Base-by-base conservation (phyloP, 2,113 vertebrate species). In the Brienomyrus brachyistius region DNA sequence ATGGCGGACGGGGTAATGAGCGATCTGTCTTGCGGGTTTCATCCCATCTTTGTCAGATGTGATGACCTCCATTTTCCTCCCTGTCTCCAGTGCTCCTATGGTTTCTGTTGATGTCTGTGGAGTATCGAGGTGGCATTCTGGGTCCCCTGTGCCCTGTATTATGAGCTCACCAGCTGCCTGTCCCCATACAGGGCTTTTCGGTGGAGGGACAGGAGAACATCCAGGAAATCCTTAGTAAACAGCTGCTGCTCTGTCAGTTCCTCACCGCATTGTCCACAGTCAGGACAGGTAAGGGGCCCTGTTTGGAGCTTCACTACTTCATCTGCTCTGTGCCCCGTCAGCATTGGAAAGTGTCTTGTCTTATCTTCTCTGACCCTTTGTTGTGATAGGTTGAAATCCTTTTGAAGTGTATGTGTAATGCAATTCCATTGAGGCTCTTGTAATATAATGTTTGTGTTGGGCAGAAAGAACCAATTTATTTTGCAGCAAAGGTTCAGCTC, bases 181-280 rank as follows among this genome's bases (percentile, higher is more conserved):
- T 45, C 27, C 56, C 27, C 86, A 92, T 94, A 17, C 91, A 99
- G 98, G 98, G 98, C 51, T 99, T 99, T 94, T 99, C 98, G 59
- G 98, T 99, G 93, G 98, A 98, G 92, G 98, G 98, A 7, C 97
- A 99, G 91, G 97, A 99, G 93, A 99, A 99, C 92, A 93, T 99
- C 87, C 98, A 99, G 94, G 98, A 99, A 95, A 98, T 99, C 89
- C 93, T 96, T 84, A 95, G 92, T 89, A 96, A 96, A 93, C 98
- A 99, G 92, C 95, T 99, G 47, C 93, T 97, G 82, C 97, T 99
- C 80, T 99, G 98, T 91, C 98, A 99, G 95, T 97, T 98, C 93
- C 98, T 99, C 93, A 98, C 96, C 48, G 98, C 97, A 0, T 93
- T 99, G 89, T 99, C 98, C 2, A 91, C 97, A 23, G 92, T 99